Evolutionary conservation across 2,797 vertebrate species (phyloP), one percentile per base, ranked within the genome.

Genomic region (Scleropages formosus): DNA sequence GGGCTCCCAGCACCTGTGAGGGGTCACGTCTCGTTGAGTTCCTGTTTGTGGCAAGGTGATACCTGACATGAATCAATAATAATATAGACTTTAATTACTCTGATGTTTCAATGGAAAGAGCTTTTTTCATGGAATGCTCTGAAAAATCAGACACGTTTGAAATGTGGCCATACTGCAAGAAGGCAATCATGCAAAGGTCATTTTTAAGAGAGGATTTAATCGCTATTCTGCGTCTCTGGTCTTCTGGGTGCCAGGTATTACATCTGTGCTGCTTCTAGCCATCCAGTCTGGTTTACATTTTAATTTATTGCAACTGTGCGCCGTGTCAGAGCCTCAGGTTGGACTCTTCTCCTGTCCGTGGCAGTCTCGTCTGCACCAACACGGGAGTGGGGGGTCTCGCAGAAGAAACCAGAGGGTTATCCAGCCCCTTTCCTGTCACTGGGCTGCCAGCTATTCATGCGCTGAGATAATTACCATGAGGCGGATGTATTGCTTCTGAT

Each of bases 21-120:
- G 79, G 83, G 83, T 83, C 80, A 76, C 4, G 74, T 79, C 77
- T 75, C 78, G 68, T 82, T 79, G 58, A 73, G 53, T 77, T 75
- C 72, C 70, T 80, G 78, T 82, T 84, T 82, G 74, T 78, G 67
- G 75, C 75, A 65, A 77, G 72, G 78, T 77, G 79, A 81, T 78
- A 78, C 80, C 82, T 82, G 80, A 78, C 65, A 74, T 80, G 77
- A 83, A 82, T 84, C 72, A 75, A 75, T 83, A 79, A 81, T 78
- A 70, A 73, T 78, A 73, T 75, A 75, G 49, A 24, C 63, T 80
- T 76, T 82, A 79, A 77, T 82, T 79, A 80, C 77, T 82, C 62
- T 68, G 9, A 44, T 66, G 63, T 80, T 79, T 76, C 79, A 78
- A 80, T 75, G 76, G 69, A 70, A 76, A 76, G 67, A 53, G 39